Evolutionary conservation across 1,140 invertebrate genomes (phyloP).

Genomic region (Diabrotica undecimpunctata): DNA sequence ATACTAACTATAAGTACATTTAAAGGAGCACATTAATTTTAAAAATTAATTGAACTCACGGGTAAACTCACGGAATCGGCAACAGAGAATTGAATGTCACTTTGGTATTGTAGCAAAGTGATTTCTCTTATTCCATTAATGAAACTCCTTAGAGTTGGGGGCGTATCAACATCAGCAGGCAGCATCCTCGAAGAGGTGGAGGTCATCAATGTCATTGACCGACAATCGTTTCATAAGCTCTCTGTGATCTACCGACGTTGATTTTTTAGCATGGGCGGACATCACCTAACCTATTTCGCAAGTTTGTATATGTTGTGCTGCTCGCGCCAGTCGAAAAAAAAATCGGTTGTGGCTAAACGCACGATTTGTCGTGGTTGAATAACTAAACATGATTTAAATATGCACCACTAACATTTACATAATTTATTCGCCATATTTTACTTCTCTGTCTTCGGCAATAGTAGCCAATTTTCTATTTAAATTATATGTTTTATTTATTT

Average conservation of each 20-base stretch:
- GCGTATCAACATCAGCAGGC: slow-evolving; percentile 12
- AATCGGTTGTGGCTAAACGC: too few relatives aligned
- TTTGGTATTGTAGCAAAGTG: slow-evolving; percentile 20
- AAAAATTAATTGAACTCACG: slow-evolving; percentile 8
- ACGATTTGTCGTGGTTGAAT: too few relatives aligned
- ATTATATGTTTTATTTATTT: too few relatives aligned
- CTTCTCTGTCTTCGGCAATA: too few relatives aligned
- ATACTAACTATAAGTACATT: too few relatives aligned
- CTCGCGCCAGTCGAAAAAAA: too few relatives aligned
- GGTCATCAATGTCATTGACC: slow-evolving; percentile 31
- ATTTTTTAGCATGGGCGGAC: slow-evolving; percentile 25
- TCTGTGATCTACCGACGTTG: slow-evolving; percentile 30
- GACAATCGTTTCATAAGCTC: slow-evolving; percentile 29
- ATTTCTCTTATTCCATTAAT: slow-evolving; percentile 22
- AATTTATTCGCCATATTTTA: too few relatives aligned
- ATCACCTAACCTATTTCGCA: slow-evolving; percentile 29
- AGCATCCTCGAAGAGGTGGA: slow-evolving; percentile 21
- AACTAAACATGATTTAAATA: too few relatives aligned
- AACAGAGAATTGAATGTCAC: not conserved
- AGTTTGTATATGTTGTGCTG: slow-evolving; percentile 12
- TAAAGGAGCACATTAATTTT: too few relatives aligned
- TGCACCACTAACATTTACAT: too few relatives aligned
- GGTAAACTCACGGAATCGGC: not conserved
- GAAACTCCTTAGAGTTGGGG: slow-evolving; percentile 25
- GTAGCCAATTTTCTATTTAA: too few relatives aligned